Evolutionary conservation across 2,797 vertebrate species (phyloP).

Genomic region (Sus cebifrons): DNA sequence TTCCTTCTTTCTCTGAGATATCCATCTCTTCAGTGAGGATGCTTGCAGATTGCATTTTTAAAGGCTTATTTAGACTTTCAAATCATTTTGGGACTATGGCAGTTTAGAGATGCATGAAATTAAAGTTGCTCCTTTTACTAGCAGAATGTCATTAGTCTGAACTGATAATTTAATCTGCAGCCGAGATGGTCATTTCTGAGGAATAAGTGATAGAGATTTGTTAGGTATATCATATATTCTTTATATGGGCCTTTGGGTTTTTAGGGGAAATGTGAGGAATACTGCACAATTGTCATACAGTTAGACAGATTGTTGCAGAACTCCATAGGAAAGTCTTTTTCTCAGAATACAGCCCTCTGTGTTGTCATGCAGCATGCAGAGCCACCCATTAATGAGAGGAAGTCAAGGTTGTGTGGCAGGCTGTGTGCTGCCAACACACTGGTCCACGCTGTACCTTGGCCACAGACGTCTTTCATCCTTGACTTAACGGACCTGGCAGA

Average conservation of each 20-base stretch:
- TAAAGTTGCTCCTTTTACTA: slow-evolving; percentile 27
- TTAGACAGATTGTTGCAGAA: not conserved
- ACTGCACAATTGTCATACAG: not conserved
- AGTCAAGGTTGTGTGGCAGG: not conserved
- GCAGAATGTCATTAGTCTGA: not conserved
- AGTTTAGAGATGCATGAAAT: slow-evolving; percentile 67
- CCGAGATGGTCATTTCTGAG: not conserved
- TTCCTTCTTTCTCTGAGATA: slow-evolving; percentile 28
- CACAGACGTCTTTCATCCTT: slow-evolving; percentile 53
- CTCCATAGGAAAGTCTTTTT: not conserved
- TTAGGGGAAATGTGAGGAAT: slow-evolving; percentile 33
- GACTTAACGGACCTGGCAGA: slow-evolving; percentile 79
- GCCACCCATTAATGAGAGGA: not conserved
- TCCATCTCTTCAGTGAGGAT: not conserved
- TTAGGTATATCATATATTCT: not conserved
- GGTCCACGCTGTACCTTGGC: slow-evolving; percentile 12
- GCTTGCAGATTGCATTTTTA: slow-evolving; percentile 70
- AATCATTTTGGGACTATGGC: not conserved
- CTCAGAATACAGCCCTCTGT: not conserved
- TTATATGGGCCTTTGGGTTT: slow-evolving; percentile 1
- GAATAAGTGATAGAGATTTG: not conserved
- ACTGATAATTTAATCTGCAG: not conserved
- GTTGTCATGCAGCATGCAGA: slow-evolving; percentile 55
- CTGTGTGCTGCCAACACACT: slow-evolving; percentile 18
- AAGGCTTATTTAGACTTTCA: slow-evolving; percentile 73